These are phyloP conservation scores for Ephialtes manifestator DNA, from an alignment of 2,888 invertebrate genomes.

Conservation along the genomic window DNA sequence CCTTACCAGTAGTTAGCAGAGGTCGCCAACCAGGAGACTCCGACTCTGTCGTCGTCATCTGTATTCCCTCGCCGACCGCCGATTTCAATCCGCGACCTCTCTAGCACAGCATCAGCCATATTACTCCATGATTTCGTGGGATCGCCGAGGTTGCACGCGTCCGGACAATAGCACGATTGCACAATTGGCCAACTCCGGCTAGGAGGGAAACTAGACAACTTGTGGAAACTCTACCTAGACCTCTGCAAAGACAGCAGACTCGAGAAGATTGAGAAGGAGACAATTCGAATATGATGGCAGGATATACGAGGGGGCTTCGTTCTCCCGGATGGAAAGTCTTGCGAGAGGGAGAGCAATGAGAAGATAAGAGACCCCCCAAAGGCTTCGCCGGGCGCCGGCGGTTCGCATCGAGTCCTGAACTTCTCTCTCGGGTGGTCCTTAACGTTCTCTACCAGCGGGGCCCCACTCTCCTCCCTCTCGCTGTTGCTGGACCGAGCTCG, in stretches of 20 bases:
- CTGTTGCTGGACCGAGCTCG: constrained; percentile 59
- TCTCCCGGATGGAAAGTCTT: constrained; percentile 77
- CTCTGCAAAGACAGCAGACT: background rate
- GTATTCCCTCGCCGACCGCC: constrained; percentile 15
- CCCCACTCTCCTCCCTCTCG: constrained; percentile 44
- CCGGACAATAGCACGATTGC: background rate
- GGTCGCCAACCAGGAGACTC: constrained; percentile 58
- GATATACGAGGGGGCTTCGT: constrained; percentile 68
- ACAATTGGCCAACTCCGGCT: background rate
- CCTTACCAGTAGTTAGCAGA: constrained; percentile 54
- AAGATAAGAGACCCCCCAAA: constrained; percentile 85
- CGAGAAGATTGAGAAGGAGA: constrained; percentile 69
- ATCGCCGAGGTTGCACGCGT: background rate
- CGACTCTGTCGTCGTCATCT: constrained; percentile 25
- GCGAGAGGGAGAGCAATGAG: constrained; percentile 72
- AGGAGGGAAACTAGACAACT: background rate
- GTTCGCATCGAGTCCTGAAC: constrained; percentile 83
- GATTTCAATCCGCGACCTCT: constrained; percentile 66
- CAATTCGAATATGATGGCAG: constrained; percentile 52
- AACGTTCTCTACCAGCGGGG: constrained; percentile 74
- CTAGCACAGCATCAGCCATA: background rate
- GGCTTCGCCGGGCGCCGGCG: constrained; percentile 83
- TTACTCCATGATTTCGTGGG: constrained; percentile 20
- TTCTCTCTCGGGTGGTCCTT: constrained; percentile 84
- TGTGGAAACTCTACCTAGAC: background rate